Evolutionary conservation across 2,797 vertebrate species (phyloP).

Genomic region (Sciaenops ocellatus): DNA sequence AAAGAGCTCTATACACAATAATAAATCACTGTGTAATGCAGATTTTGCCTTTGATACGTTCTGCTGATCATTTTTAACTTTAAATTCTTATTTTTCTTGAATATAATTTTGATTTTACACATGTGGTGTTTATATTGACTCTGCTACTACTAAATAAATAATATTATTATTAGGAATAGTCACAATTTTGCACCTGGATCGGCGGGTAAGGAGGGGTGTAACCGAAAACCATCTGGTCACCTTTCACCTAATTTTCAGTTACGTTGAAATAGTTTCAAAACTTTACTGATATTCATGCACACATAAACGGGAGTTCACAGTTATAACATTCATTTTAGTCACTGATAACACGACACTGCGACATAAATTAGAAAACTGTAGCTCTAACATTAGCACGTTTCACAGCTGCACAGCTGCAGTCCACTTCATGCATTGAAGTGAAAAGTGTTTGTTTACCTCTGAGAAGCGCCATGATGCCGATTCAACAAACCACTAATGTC

Average conservation of each 20-base stretch:
- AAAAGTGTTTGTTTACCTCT: constrained; percentile 78
- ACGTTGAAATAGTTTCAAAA: background rate
- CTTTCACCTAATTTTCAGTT: constrained; percentile 51
- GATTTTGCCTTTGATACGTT: too few species aligned
- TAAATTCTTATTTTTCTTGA: too few species aligned
- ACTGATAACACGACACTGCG: background rate
- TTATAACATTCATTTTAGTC: background rate
- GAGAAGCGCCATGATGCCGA: constrained; percentile 80
- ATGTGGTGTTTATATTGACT: too few species aligned
- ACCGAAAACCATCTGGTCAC: constrained; percentile 33
- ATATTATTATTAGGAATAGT: background rate
- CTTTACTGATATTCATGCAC: background rate
- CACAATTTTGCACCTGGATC: background rate
- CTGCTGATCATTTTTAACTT: too few species aligned
- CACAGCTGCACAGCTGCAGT: background rate
- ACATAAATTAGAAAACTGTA: fast-evolving
- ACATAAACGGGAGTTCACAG: background rate
- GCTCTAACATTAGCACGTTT: background rate
- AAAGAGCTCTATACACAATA: too few species aligned
- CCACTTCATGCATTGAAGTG: background rate
- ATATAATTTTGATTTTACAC: too few species aligned
- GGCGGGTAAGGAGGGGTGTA: background rate
- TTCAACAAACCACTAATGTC: constrained; percentile 24
- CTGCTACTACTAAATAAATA: background rate
- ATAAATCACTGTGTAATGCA: too few species aligned